phyloP scores from a whole-genome alignment of 2,888 invertebrate species.

The Plutella xylostella region DNA sequence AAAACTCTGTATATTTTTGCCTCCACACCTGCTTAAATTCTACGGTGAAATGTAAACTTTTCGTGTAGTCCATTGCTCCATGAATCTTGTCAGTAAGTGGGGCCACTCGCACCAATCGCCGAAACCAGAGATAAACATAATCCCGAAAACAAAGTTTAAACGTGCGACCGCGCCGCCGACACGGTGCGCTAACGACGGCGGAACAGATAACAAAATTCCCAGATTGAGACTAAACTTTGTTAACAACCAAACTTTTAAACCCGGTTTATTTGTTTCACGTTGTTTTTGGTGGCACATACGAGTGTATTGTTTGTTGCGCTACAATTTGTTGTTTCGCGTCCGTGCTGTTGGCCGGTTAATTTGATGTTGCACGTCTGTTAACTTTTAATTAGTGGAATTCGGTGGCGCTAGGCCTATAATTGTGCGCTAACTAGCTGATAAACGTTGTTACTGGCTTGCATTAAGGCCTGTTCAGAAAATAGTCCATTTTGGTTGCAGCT shows the following conservation, averaged over 20 bases:
- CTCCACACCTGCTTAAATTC: not conserved
- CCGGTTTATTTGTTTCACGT: no score
- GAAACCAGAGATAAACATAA: no score
- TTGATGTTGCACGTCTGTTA: no score
- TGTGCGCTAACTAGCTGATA: no score
- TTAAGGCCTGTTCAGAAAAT: no score
- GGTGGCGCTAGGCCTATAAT: no score
- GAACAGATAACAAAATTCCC: not conserved
- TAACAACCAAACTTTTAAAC: not conserved
- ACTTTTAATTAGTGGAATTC: not conserved
- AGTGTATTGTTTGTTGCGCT: not conserved
- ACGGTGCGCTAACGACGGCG: not conserved
- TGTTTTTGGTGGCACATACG: no score
- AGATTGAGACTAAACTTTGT: not conserved
- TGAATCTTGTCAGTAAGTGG: not conserved
- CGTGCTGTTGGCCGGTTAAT: no score
- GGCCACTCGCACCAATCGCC: not conserved
- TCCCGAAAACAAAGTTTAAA: no score
- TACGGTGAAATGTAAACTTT: not conserved
- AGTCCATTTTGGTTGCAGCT: no score
- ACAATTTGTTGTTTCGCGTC: not conserved
- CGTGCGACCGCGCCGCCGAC: not conserved
- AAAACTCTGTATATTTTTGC: no score
- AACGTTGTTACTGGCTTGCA: no score
- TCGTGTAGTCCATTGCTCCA: not conserved